These are phyloP conservation scores for Cebidichthys violaceus DNA, from an alignment of 2,113 vertebrate genomes.

Conservation along the genomic window DNA sequence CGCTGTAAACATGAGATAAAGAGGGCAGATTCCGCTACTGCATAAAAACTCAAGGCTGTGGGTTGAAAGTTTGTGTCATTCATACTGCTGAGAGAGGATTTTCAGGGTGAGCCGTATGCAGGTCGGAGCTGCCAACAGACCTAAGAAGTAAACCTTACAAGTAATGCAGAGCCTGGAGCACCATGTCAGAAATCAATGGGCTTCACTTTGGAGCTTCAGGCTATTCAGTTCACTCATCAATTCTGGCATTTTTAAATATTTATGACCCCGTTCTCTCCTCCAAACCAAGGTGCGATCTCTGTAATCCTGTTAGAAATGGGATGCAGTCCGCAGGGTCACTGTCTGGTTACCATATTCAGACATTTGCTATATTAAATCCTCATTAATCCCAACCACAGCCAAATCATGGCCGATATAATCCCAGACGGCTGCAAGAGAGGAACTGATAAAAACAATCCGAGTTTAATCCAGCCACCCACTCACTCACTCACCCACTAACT, in stretches of 20 bases:
- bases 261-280: slow-evolving; percentile 35
- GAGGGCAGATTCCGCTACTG: slow-evolving; percentile 12
- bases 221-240: slow-evolving; percentile 1
- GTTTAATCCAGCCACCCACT: slow-evolving; percentile 63
- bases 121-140: slow-evolving; percentile 9
- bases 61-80: slow-evolving; percentile 1
- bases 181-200: slow-evolving; percentile 20
- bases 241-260: slow-evolving; percentile 54
- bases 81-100: slow-evolving; percentile 8
- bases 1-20: slow-evolving; percentile 24
- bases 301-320: slow-evolving; percentile 15
- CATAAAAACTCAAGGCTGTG: background rate
- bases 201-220: slow-evolving; percentile 12
- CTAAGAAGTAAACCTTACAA: slow-evolving; percentile 14
- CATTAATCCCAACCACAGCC: slow-evolving; percentile 63
- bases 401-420: slow-evolving; percentile 72
- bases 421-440: slow-evolving; percentile 46
- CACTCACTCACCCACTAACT: slow-evolving; percentile 28
- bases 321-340: slow-evolving; percentile 14
- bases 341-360: slow-evolving; percentile 50
- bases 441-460: slow-evolving; percentile 51
- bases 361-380: slow-evolving; percentile 60
- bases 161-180: slow-evolving; percentile 9
- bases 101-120: slow-evolving; percentile 11
- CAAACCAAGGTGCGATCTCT: slow-evolving; percentile 17